These are phyloP conservation scores for Saimiri boliviensis DNA, from an alignment of 2,113 vertebrate genomes.

Conservation along the genomic window DNA sequence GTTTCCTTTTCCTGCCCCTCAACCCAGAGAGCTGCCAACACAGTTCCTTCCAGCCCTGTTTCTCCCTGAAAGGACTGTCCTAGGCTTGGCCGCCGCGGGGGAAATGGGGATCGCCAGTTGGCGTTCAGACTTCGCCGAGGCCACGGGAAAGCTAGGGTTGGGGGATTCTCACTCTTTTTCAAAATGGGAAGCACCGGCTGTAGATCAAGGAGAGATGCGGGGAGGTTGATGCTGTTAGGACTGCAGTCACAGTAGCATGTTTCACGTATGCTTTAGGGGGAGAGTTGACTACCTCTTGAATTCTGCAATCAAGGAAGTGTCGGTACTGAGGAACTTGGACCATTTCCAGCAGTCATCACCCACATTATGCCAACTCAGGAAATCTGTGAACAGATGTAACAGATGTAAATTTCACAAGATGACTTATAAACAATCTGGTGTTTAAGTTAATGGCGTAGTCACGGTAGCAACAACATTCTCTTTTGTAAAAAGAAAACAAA, in stretches of 20 bases:
- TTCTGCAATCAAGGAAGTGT: conserved; percentile 26
- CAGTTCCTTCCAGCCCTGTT: background rate
- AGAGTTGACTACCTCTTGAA: background rate
- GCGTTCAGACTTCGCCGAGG: background rate
- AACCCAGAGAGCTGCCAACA: background rate
- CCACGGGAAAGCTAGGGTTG: background rate
- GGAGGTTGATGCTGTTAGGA: background rate
- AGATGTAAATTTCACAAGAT: conserved; percentile 53
- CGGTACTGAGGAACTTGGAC: conserved; percentile 31
- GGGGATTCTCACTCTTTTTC: background rate
- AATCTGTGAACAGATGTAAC: conserved; percentile 44
- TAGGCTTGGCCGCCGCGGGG: background rate
- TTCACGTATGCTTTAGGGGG: background rate
- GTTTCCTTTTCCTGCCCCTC: conserved; percentile 69
- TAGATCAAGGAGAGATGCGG: background rate
- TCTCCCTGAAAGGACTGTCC: background rate
- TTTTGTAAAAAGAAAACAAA: conserved; percentile 32
- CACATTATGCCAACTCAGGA: conserved; percentile 31
- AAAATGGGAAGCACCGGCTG: background rate
- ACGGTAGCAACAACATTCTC: conserved; percentile 13
- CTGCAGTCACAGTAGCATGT: background rate
- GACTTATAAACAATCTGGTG: conserved; percentile 31
- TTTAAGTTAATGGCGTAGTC: background rate
- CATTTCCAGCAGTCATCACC: background rate
- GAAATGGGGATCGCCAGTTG: background rate